Percentiles rank a stretch among this genome's conserved stretches.
Evolutionary conservation across 2,888 invertebrate species (phyloP).

Genomic region (Dorcus parallelipipedus): DNA sequence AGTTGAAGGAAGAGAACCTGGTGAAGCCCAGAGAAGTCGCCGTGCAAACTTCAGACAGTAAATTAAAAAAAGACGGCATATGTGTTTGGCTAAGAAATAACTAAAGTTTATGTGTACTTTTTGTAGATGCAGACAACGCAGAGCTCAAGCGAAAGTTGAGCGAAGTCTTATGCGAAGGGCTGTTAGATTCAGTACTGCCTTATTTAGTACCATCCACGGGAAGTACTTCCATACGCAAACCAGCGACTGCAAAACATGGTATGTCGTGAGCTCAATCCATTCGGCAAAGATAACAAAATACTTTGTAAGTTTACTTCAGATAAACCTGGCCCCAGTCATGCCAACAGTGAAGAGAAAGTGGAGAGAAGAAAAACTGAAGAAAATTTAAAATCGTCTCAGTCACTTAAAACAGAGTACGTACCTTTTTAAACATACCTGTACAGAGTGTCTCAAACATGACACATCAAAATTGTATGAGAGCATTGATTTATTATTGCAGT

Average conservation of each 20-base stretch:
- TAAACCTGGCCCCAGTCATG: neutral
- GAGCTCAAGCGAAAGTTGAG: constrained; percentile 37
- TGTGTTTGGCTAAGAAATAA: no score
- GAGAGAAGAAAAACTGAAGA: constrained; percentile 51
- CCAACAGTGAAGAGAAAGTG: constrained; percentile 44
- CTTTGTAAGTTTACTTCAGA: no score
- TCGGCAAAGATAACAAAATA: no score
- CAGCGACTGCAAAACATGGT: constrained; percentile 5
- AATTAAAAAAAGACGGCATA: constrained; percentile 10
- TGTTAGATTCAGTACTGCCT: constrained; percentile 77
- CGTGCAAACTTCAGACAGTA: constrained; percentile 35
- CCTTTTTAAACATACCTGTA: no score
- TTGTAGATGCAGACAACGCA: constrained; percentile 4
- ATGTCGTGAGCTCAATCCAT: no score
- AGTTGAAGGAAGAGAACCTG: constrained; percentile 49
- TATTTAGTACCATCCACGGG: constrained; percentile 64
- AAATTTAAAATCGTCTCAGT: no score
- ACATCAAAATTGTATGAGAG: no score
- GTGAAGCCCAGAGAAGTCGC: constrained; percentile 33
- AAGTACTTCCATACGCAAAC: constrained; percentile 7
- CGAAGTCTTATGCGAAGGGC: constrained; percentile 74
- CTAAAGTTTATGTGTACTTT: no score
- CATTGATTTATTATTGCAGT: constrained; percentile 24
- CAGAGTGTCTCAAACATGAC: no score
- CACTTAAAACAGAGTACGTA: no score